Percentiles rank a stretch among this genome's conserved stretches.
Conservation (phyloP, 30 jellyfish, hydroid and myxozoan genomes). For the Pelagia noctiluca region DNA sequence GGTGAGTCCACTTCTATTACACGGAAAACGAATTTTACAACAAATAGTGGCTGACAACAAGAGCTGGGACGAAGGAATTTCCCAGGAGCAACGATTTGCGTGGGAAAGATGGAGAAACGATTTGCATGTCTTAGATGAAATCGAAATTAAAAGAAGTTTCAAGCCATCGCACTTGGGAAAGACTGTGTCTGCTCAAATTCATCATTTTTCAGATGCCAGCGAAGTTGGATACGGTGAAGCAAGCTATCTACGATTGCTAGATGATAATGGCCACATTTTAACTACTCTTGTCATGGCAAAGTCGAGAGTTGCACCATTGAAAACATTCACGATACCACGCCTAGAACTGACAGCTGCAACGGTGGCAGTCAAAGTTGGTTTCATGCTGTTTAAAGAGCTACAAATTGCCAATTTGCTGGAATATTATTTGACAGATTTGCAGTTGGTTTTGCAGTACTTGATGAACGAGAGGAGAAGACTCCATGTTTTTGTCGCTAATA, state of each 20-base stretch:
- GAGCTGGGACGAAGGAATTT: slow-evolving; percentile 42
- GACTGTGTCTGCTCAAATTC: slow-evolving; percentile 30
- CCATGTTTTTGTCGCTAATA: slow-evolving; percentile 19
- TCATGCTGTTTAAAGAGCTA: slow-evolving; percentile 24
- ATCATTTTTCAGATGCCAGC: slow-evolving; percentile 62
- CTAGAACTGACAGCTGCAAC: slow-evolving; percentile 48
- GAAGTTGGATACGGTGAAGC: slow-evolving; percentile 46
- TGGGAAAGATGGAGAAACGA: slow-evolving; percentile 56
- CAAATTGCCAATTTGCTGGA: neutral
- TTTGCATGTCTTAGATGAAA: slow-evolving; percentile 10
- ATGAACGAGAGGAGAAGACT: slow-evolving; percentile 34
- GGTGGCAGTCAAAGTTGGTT: slow-evolving; percentile 40
- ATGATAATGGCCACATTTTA: neutral
- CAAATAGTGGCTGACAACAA: slow-evolving; percentile 11
- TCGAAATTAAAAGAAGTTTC: slow-evolving; percentile 3
- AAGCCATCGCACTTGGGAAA: slow-evolving; percentile 2
- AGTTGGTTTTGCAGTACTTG: slow-evolving; percentile 30
- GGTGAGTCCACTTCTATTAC: slow-evolving; percentile 38
- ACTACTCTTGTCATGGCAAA: slow-evolving; percentile 50
- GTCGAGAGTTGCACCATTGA: slow-evolving; percentile 40
- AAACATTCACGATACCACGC: slow-evolving; percentile 8
- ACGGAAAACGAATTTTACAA: slow-evolving; percentile 41
- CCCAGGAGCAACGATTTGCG: slow-evolving; percentile 24
- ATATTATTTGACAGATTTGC: slow-evolving; percentile 39
- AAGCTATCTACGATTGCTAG: slow-evolving; percentile 40